Conservation (phyloP, 1,140 invertebrate species). For the Pseudomyrmex gracilis region DNA sequence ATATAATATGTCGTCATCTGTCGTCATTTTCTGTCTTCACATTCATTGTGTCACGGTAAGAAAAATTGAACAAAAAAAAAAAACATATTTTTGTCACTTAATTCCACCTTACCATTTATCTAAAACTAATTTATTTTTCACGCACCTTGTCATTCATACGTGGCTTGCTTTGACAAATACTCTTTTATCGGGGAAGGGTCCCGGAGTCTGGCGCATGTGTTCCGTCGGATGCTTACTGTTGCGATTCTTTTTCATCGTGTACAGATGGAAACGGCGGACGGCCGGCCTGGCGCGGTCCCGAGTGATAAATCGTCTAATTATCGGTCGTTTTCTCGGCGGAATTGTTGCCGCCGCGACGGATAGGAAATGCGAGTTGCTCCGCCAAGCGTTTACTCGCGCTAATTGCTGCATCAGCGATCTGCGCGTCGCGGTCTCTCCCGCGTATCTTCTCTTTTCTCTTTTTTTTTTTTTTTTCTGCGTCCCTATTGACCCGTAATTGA, state of each 20-base stretch:
- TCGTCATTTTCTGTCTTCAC: background rate
- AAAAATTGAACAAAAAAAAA: too few species aligned
- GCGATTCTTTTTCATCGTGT: slow-evolving; percentile 32
- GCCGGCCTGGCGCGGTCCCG: background rate
- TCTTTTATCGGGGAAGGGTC: slow-evolving; percentile 26
- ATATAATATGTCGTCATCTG: background rate
- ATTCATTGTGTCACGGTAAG: too few species aligned
- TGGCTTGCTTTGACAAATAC: slow-evolving; percentile 48
- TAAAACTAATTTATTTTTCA: slow-evolving; percentile 34
- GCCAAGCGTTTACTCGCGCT: slow-evolving; percentile 50
- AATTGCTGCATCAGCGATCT: slow-evolving; percentile 53
- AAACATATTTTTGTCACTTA: background rate
- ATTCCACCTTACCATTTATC: slow-evolving; percentile 23
- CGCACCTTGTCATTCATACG: background rate
- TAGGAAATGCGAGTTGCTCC: slow-evolving; percentile 55
- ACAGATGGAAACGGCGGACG: slow-evolving; percentile 3
- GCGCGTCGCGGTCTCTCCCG: slow-evolving; percentile 12
- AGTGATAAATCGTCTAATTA: slow-evolving; percentile 69
- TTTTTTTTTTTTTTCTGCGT: background rate
- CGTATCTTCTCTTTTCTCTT: slow-evolving; percentile 12
- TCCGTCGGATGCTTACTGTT: slow-evolving; percentile 14
- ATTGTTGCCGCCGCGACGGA: slow-evolving; percentile 56
- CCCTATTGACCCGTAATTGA: slow-evolving; percentile 47
- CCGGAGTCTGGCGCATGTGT: slow-evolving; percentile 12
- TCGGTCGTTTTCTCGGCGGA: slow-evolving; percentile 52